Evolutionary conservation across 2,797 vertebrate genomes (phyloP).

Genomic region (Gobionotothen gibberifrons): DNA sequence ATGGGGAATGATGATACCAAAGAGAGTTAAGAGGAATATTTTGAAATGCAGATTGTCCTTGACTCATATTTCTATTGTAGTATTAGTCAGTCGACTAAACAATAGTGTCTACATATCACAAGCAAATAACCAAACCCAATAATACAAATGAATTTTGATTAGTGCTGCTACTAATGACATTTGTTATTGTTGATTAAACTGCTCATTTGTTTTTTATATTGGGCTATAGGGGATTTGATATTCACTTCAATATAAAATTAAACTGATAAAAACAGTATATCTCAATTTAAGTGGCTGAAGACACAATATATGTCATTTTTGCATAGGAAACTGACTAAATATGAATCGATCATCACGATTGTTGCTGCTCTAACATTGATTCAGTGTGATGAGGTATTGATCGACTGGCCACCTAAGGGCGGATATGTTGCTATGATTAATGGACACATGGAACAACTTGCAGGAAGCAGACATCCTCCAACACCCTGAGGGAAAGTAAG

Average conservation of each 20-base stretch:
- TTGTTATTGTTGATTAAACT: no score
- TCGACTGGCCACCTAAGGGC: conserved; percentile 31
- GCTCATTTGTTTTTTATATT: no score
- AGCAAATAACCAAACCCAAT: conserved; percentile 21
- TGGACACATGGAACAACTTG: conserved; percentile 51
- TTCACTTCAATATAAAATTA: no score
- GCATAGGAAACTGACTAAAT: no score
- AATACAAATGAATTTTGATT: conserved; percentile 6
- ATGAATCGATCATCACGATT: no score
- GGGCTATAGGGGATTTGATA: no score
- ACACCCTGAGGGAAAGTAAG: conserved; percentile 14
- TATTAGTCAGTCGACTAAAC: not conserved
- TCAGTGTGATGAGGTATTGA: conserved; percentile 33
- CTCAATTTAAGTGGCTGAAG: no score
- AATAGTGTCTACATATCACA: conserved; percentile 3
- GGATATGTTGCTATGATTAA: conserved; percentile 53
- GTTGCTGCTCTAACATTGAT: not conserved
- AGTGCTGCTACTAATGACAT: no score
- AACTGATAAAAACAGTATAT: no score
- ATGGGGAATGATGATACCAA: conserved; percentile 32
- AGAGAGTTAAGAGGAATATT: conserved; percentile 8
- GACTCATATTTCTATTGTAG: not conserved
- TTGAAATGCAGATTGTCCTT: conserved; percentile 4
- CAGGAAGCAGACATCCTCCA: conserved; percentile 16
- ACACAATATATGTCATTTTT: no score